Evolutionary conservation across 2,113 vertebrate genomes (phyloP).

Genomic region (Tursiops truncatus): DNA sequence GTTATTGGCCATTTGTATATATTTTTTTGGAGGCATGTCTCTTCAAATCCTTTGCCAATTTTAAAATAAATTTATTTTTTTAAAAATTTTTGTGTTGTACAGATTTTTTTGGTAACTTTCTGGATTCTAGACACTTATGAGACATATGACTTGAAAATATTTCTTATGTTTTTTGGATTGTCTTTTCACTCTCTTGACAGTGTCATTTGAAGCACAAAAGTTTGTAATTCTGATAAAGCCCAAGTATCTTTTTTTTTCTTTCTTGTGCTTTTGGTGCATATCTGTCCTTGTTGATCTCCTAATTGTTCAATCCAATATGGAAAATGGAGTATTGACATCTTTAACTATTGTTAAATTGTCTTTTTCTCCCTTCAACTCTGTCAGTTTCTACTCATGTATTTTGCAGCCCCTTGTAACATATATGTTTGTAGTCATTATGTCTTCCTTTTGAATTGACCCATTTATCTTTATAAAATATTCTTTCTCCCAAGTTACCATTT

Average conservation of each 20-base stretch:
- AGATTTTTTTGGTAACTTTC: not conserved
- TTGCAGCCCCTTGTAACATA: not conserved
- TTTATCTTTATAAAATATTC: not conserved
- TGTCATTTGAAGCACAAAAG: slow-evolving; percentile 1
- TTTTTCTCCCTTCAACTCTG: not conserved
- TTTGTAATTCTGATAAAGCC: not conserved
- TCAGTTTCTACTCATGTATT: not conserved
- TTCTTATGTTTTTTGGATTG: not conserved
- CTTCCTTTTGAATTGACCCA: not conserved
- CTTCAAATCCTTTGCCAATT: not conserved
- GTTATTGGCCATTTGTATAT: not conserved
- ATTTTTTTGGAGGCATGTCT: not conserved
- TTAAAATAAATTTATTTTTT: not conserved
- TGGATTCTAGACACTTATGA: not conserved
- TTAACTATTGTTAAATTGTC: not conserved
- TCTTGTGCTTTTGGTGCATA: not conserved
- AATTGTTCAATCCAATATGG: not conserved
- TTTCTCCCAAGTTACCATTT: slow-evolving; percentile 2
- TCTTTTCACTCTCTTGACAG: not conserved
- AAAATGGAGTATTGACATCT: not conserved
- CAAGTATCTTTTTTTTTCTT: not conserved
- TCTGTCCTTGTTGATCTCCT: not conserved
- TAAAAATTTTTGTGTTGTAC: not conserved
- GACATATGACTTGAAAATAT: not conserved
- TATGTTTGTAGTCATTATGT: not conserved